Evolutionary conservation across 1,140 invertebrate species (phyloP).

Genomic region (Pseudomyrmex gracilis): DNA sequence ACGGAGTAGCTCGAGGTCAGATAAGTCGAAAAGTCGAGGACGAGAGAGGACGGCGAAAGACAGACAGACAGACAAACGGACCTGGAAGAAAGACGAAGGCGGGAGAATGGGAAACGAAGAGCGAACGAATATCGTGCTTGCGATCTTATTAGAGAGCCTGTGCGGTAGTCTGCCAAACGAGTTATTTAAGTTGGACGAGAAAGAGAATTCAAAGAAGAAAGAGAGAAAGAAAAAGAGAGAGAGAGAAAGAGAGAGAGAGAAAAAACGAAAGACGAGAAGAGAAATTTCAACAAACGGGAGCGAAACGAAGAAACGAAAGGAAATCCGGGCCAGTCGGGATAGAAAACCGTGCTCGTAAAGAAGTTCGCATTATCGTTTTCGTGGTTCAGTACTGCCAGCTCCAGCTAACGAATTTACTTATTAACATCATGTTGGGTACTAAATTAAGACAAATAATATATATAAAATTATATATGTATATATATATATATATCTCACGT

Average conservation of each 20-base stretch:
- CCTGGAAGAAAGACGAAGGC: background rate
- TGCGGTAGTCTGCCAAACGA: slow-evolving; percentile 75
- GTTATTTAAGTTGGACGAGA: slow-evolving; percentile 79
- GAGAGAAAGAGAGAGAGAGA: slow-evolving; percentile 9
- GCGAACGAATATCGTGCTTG: slow-evolving; percentile 77
- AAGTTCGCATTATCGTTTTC: slow-evolving; percentile 43
- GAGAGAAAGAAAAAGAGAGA: slow-evolving; percentile 38
- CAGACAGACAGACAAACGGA: slow-evolving; percentile 28
- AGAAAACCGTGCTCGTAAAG: slow-evolving; percentile 40
- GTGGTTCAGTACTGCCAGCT: slow-evolving; percentile 39
- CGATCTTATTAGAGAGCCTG: slow-evolving; percentile 82
- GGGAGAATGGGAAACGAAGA: slow-evolving; percentile 57
- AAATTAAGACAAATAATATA: background rate
- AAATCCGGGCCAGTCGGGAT: slow-evolving; percentile 36
- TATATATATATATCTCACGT: background rate
- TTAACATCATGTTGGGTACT: slow-evolving; percentile 52
- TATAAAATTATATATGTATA: background rate
- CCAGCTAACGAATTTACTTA: slow-evolving; percentile 67
- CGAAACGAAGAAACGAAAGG: slow-evolving; percentile 34
- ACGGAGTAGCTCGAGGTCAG: slow-evolving; percentile 67
- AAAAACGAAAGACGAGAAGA: background rate
- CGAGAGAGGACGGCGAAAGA: slow-evolving; percentile 15
- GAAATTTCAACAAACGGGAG: slow-evolving; percentile 19
- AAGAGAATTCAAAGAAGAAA: slow-evolving; percentile 29
- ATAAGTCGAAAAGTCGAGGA: slow-evolving; percentile 76